Evolutionary conservation across 2,113 vertebrate species (phyloP), one percentile per base, ranked within the genome.

Genomic region (Channa maculata): DNA sequence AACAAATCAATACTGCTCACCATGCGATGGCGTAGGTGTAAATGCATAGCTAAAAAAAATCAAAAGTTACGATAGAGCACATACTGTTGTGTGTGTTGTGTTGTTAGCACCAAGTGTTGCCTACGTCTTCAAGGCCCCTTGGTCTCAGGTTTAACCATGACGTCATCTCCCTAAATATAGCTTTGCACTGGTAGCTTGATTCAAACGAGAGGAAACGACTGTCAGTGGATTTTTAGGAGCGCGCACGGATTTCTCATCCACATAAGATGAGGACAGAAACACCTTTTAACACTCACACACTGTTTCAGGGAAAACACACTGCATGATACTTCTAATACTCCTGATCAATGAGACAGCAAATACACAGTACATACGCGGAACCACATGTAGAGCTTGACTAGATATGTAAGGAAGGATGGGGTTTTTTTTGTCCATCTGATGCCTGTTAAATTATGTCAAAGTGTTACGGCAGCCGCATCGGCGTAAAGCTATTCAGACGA

Each of bases 131-230:
- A 59, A 73, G 75, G 58, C 72, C 37, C 55, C 10, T 72, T 65
- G 60, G 63, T 75, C 71, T 81, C 77, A 66, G 41, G 65, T 78
- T 82, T 70, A 64, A 67, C 59, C 53, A 59, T 81, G 74, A 85
- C 10, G 34, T 87, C 73, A 87, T 68, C 53, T 13, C 38, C 11
- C 64, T 75, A 76, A 78, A 84, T 71, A 80, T 78, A 75, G 70
- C 75, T 75, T 70, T 63, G 52, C 54, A 66, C 44, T 37, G 46
- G 53, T 57, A 9, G 63, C 60, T 73, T 2, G 9, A 48, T 37
- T 51, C 15, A n/a, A 78, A 82, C 65, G 36, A 14, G 62, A 75
- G 4, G 9, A 10, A 68, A 64, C 24, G 12, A 65, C 49, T 39
- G 55, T 77, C 24, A 50, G 34, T 49, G 49, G 54, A 61, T 64